Evolutionary conservation across 2,113 vertebrate genomes (phyloP).

Genomic region (Microtus oregoni): DNA sequence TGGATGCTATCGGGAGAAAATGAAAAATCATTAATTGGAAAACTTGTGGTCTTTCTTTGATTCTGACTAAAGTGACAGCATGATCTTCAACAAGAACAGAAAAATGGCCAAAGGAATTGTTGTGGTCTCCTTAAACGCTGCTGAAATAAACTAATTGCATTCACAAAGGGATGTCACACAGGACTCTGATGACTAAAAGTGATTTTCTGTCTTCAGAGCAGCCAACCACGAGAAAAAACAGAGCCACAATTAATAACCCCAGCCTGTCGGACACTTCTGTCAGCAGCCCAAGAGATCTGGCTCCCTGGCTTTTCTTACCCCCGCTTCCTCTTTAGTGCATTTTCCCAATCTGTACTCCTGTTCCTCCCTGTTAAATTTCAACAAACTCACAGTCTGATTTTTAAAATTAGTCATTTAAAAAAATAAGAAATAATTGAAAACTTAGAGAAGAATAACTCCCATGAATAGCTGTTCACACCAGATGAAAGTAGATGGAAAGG

Average conservation of each 20-base stretch:
- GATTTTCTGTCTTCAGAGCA: not conserved
- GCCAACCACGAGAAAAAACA: fast-evolving
- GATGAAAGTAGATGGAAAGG: not conserved
- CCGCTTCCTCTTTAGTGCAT: fast-evolving
- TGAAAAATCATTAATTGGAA: not conserved
- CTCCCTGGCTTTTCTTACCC: not conserved
- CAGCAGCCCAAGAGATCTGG: not conserved
- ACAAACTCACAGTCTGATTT: not conserved
- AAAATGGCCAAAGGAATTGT: not conserved
- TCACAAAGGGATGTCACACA: not conserved
- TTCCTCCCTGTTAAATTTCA: not conserved
- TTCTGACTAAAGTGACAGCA: not conserved
- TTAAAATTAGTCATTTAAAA: not conserved
- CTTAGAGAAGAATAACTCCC: not conserved
- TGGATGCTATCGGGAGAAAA: constrained; percentile 51
- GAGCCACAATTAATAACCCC: not conserved
- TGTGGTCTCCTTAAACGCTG: not conserved
- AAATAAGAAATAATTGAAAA: not conserved
- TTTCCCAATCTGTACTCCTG: fast-evolving
- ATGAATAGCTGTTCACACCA: not conserved
- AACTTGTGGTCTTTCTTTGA: constrained; percentile 25
- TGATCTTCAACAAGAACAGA: not conserved
- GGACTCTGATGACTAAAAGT: not conserved
- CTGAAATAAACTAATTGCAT: not conserved
- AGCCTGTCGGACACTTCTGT: no score